Conservation (phyloP, 1,140 invertebrate species). For the Dufourea novaeangliae region DNA sequence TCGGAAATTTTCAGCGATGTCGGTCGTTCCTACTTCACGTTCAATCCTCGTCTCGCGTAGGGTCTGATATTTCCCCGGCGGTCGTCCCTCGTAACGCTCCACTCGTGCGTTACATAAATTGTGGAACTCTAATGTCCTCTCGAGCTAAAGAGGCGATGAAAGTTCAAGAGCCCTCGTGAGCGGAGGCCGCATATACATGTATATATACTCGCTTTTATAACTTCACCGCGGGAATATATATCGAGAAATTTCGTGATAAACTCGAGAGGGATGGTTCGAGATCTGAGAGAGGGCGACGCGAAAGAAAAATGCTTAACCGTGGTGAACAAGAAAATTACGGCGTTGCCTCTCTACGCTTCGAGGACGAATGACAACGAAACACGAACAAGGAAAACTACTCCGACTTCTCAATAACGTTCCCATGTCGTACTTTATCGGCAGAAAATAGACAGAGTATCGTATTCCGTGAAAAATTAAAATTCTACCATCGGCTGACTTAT, state of each 20-base stretch:
- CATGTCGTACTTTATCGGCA: no score
- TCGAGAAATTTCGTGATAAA: conserved; percentile 41
- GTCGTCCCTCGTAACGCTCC: neutral
- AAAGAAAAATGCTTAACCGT: conserved; percentile 1
- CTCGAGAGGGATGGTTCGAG: neutral
- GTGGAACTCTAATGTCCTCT: conserved; percentile 36
- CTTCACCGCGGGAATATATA: conserved; percentile 18
- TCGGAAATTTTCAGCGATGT: neutral
- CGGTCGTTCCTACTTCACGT: neutral
- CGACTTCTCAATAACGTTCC: neutral
- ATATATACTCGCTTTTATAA: conserved; percentile 18
- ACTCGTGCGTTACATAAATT: conserved; percentile 29
- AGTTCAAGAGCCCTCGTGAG: conserved; percentile 31
- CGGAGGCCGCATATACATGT: neutral
- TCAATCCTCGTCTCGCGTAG: neutral
- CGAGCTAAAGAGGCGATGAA: conserved; percentile 40
- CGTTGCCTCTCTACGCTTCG: neutral
- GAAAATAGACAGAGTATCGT: no score
- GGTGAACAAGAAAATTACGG: conserved; percentile 20
- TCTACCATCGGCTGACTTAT: neutral
- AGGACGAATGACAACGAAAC: neutral
- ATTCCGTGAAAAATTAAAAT: no score
- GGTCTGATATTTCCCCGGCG: conserved; percentile 1
- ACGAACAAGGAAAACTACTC: no score
- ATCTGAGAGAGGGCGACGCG: no score